These are phyloP conservation scores for Psylliodes chrysocephalus DNA, from an alignment of 2,888 invertebrate species.

Conservation along the genomic window DNA sequence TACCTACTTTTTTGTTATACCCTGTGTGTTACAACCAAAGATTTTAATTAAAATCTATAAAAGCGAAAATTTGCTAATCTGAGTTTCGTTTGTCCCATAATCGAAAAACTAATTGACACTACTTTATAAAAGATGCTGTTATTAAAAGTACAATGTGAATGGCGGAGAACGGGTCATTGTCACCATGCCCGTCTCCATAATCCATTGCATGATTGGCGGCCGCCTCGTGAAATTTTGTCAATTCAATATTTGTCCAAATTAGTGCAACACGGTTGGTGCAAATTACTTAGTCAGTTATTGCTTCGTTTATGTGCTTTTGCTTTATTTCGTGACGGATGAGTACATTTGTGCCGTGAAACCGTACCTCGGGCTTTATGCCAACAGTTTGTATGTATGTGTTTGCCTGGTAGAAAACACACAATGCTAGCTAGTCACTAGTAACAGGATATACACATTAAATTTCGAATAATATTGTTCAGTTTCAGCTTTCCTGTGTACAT, in stretches of 20 bases:
- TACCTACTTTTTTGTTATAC: no score
- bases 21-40: no score
- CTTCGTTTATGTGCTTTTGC: slow-evolving; percentile 22
- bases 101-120: no score
- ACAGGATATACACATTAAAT: neutral
- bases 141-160: no score
- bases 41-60: no score
- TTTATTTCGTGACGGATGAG: slow-evolving; percentile 14
- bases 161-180: no score
- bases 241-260: slow-evolving; percentile 28
- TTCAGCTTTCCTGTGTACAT: neutral
- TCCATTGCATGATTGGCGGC: neutral
- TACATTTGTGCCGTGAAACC: slow-evolving; percentile 9
- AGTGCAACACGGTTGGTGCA: slow-evolving; percentile 27
- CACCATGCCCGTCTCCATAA: neutral
- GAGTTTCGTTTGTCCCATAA: no score
- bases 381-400: slow-evolving; percentile 15
- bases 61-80: no score
- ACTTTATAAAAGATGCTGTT: no score
- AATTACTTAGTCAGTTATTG: slow-evolving; percentile 30
- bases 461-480: neutral
- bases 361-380: slow-evolving; percentile 21
- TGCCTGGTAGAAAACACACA: slow-evolving; percentile 13
- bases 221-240: neutral
- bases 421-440: neutral